phyloP scores from a whole-genome alignment of 2,888 invertebrate species.

The Nephrotoma guestfalica region DNA sequence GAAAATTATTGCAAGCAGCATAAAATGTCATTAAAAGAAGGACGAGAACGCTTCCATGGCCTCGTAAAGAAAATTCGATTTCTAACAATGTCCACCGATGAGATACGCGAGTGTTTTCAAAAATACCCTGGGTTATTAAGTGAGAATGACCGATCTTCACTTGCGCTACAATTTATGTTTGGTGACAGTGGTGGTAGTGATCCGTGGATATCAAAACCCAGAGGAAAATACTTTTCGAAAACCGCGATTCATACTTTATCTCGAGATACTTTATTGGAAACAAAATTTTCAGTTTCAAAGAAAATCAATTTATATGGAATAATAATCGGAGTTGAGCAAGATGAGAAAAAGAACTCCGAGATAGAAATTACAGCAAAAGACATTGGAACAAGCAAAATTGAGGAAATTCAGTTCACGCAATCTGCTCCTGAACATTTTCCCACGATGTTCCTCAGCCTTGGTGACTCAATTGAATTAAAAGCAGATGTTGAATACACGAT shows the following conservation, averaged over 20 bases:
- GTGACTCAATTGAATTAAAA: neutral
- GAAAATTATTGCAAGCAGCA: neutral
- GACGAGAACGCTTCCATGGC: neutral
- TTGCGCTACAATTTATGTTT: neutral
- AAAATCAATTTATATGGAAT: neutral
- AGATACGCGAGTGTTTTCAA: neutral
- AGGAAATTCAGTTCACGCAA: neutral
- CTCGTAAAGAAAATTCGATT: neutral
- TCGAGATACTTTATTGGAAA: neutral
- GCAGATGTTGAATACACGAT: neutral
- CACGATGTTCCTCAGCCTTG: neutral
- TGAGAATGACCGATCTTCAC: neutral
- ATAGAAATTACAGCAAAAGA: neutral
- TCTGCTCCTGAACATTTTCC: neutral
- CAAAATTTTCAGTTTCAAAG: neutral
- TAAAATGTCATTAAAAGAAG: neutral
- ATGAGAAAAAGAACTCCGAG: neutral
- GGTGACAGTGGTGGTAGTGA: neutral
- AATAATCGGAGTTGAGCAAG: neutral
- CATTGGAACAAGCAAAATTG: neutral
- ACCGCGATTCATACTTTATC: fast-evolving
- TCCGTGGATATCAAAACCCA: neutral
- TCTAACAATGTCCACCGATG: neutral
- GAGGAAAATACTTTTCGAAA: neutral
- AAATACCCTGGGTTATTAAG: neutral